Evolutionary conservation across 2,888 invertebrate species (phyloP), one percentile per base, ranked within the genome.

Genomic region (Tricholauxania praeusta): DNA sequence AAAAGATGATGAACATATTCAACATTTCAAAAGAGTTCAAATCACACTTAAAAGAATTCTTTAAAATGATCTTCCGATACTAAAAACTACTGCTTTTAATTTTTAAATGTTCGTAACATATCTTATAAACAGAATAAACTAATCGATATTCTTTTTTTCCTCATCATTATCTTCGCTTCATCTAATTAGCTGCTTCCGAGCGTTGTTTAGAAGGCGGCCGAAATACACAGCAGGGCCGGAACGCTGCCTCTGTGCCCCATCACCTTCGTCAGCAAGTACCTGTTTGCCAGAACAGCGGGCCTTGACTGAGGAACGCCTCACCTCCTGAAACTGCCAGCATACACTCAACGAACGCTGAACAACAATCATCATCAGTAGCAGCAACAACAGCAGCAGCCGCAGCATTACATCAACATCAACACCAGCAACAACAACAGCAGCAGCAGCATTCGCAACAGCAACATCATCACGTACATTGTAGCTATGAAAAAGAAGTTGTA

Each of bases 151-250:
- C 39, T 19, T 22, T 69, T 12, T n/a, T 51, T 39, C 53, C 1
- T 51, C 12, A n/a, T 51, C 51, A 28, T 60, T 28, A 12, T 39
- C 39, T 39, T 28, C 32, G 5, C 2, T 39, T 53, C 15, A 15
- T 7, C 12, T 15, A 47, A n/a, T 85, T 89, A 92, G 90, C 93
- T 92, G 95, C 94, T 88, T 95, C 94, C 88, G 95, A 95, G 89
- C 94, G 92, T 89, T 95, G 94, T 90, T 94, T 94, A 89, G 91
- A 90, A 88, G 91, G 91, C 86, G 93, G 92, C 88, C 85, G 86
- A 88, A 87, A 91, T 91, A 91, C 89, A 86, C 86, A 91, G 89
- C 88, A 91, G 89, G 88, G 90, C 89, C 88, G 86, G 87, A 88
- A 85, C 89, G 87, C 87, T 90, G 90, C 87, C 90, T 90, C 88